Base-by-base conservation (phyloP, 2,888 invertebrate genomes). In the Scaptomyza polygonia region DNA sequence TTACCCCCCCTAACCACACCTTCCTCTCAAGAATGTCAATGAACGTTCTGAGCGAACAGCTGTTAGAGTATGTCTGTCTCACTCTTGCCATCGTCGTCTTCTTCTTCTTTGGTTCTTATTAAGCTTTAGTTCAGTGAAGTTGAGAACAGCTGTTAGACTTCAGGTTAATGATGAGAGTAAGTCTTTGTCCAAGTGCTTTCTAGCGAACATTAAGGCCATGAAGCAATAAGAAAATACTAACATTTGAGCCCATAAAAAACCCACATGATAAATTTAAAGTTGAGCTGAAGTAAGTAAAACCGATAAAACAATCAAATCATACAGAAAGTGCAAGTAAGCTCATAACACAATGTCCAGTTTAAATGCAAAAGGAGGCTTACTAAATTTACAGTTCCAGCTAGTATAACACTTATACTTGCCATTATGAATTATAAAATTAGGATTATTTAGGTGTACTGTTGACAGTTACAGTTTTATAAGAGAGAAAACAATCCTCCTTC, bases 261-360 rank as follows among this genome's bases (percentile, higher is more conserved):
- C 14, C n/a, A 7, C 34, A 36, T n/a, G 14, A 12, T n/a, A 36
- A 12, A 3, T 11, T 30, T 8, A 30, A 43, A 1, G 12, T n/a
- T n/a, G 21, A 21, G n/a, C n/a, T 5, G 76, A 62, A 65, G 76
- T 63, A 44, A 45, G 25, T 34, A 53, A n/a, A 44, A 54, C 34
- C 67, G 54, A 77, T 65, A 69, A 78, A 78, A 78, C 68, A 68
- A 77, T 14, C 8, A 7, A 11, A 2, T 18, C 9, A 30, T 8
- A 9, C n/a, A 62, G 77, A 84, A 82, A 75, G 76, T 75, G 79
- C 83, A 77, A 82, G 83, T 82, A 71, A 67, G 18, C 36, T 34
- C n/a, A n/a, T n/a, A n/a, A n/a, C n/a, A n/a, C n/a, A 34, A 39
- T n/a, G 32, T 11, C 11, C 2, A 40, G 44, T 6, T n/a, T 21